Conservation (phyloP, 2,888 invertebrate species). For the Spodoptera littoralis region DNA sequence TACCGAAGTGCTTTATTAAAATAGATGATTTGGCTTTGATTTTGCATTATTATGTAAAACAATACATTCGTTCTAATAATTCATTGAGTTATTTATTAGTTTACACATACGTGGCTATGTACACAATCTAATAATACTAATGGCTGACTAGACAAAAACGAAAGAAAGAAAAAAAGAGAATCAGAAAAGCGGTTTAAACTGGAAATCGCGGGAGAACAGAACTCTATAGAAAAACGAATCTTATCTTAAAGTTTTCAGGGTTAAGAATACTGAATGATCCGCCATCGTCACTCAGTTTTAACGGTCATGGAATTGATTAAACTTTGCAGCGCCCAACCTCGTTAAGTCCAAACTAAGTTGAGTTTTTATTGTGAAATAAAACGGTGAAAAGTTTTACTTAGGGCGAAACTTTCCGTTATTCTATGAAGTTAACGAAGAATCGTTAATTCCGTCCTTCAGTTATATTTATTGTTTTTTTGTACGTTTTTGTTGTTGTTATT, state of each 20-base stretch:
- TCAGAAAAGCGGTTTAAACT: constrained; percentile 11
- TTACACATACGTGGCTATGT: too few species aligned
- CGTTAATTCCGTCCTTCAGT: constrained; percentile 64
- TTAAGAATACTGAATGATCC: constrained; percentile 50
- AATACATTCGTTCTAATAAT: too few species aligned
- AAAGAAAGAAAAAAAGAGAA: background rate
- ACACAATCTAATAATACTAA: background rate
- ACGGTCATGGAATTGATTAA: constrained; percentile 61
- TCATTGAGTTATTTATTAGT: too few species aligned
- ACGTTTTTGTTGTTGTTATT: constrained; percentile 34
- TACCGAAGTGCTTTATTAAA: too few species aligned
- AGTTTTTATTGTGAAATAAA: constrained; percentile 68
- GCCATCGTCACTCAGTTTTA: constrained; percentile 60
- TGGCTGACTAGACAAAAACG: background rate
- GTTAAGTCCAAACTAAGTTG: constrained; percentile 59
- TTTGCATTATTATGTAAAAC: too few species aligned
- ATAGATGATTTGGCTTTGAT: too few species aligned
- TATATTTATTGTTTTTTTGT: constrained; percentile 58
- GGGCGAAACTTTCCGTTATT: constrained; percentile 54
- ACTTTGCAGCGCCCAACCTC: constrained; percentile 59
- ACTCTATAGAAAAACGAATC: constrained; percentile 33
- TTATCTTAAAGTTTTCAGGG: constrained; percentile 45
- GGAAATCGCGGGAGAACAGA: constrained; percentile 17
- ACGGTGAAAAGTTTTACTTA: constrained; percentile 58
- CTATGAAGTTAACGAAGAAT: constrained; percentile 59